Conservation (phyloP, 2,113 vertebrate species). For the Bucco capensis region DNA sequence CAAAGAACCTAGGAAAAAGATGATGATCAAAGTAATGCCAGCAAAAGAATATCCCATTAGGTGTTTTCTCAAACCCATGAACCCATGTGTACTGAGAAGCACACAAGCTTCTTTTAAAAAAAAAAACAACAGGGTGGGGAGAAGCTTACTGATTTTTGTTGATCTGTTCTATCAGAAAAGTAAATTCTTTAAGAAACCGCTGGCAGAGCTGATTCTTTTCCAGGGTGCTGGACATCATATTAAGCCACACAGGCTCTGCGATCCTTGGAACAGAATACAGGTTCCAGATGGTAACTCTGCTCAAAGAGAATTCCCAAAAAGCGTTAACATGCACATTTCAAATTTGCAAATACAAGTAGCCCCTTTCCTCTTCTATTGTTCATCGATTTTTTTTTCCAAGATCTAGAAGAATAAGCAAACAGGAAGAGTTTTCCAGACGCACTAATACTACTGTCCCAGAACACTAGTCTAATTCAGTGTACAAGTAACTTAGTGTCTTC, state of each 20-base stretch:
- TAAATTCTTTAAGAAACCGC: conserved; percentile 83
- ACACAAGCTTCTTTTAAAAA: background rate
- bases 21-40: background rate
- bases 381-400: background rate
- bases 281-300: conserved; percentile 83
- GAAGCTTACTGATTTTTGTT: conserved; percentile 85
- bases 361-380: background rate
- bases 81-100: background rate
- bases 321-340: background rate
- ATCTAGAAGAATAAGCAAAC: background rate
- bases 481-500: background rate
- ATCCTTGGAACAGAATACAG: conserved; percentile 86
- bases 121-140: background rate
- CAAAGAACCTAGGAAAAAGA: conserved; percentile 76
- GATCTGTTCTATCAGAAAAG: conserved; percentile 80
- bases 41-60: background rate
- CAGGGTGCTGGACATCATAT: conserved; percentile 82
- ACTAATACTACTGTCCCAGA: background rate
- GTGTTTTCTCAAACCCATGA: no score
- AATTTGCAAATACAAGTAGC: background rate
- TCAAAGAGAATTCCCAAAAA: conserved; percentile 1
- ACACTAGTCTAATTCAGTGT: background rate
- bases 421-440: background rate
- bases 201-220: conserved; percentile 83
- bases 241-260: conserved; percentile 85